A percentile compares a stretch with the other conserved stretches of the same genome.
Evolutionary conservation across 2,888 invertebrate genomes (phyloP).

Genomic region (Rhimphoctona megacephalus): DNA sequence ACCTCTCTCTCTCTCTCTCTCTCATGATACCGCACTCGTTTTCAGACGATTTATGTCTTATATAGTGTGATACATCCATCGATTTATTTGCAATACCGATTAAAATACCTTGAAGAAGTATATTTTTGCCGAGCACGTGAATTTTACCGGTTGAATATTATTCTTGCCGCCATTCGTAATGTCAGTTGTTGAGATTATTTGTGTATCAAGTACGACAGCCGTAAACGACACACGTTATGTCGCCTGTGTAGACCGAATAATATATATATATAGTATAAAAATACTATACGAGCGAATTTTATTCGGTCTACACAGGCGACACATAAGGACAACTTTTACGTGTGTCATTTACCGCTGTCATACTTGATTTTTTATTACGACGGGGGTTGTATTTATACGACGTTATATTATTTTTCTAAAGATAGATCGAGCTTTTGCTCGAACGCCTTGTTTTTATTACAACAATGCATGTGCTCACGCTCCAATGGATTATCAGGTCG

Average conservation of each 20-base stretch:
- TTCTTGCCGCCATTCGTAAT: neutral
- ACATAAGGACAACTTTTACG: neutral
- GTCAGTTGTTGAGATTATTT: neutral
- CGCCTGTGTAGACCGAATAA: no score
- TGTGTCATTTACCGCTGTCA: neutral
- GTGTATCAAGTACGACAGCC: no score
- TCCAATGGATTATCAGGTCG: constrained; percentile 63
- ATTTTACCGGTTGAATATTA: no score
- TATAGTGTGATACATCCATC: neutral
- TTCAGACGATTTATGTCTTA: constrained; percentile 40
- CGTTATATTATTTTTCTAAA: constrained; percentile 55
- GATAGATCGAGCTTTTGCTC: constrained; percentile 43
- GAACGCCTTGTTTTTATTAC: constrained; percentile 55
- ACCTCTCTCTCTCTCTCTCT: neutral
- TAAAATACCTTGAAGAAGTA: no score
- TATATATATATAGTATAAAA: no score
- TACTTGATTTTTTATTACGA: constrained; percentile 53
- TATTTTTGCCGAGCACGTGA: no score
- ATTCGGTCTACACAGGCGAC: neutral
- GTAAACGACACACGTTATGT: no score
- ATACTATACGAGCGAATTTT: no score
- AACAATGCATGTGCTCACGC: constrained; percentile 63
- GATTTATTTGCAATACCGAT: constrained; percentile 29
- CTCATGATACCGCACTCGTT: constrained; percentile 10
- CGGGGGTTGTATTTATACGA: constrained; percentile 31